Evolutionary conservation across 2,113 vertebrate species (phyloP).

Genomic region (Crotalus tigris): DNA sequence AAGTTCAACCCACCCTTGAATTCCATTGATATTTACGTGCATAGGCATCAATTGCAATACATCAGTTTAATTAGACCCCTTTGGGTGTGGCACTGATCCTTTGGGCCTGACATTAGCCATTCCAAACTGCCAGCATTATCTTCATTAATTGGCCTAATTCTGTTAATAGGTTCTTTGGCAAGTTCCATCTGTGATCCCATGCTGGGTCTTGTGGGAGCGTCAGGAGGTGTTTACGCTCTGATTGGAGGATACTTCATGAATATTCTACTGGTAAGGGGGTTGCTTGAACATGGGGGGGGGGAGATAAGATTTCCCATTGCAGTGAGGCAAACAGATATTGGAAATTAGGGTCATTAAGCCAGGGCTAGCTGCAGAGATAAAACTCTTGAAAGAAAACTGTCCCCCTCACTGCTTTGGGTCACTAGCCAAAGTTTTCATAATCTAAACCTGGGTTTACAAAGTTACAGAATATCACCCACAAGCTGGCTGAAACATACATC

Average conservation of each 20-base stretch:
- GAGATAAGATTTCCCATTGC: neutral
- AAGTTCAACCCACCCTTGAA: neutral
- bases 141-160: neutral
- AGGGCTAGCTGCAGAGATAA: neutral
- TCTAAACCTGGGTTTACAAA: neutral
- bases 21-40: neutral
- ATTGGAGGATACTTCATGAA: conserved; percentile 92
- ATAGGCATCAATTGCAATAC: neutral
- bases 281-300: too few species aligned
- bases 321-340: neutral
- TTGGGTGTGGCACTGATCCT: neutral
- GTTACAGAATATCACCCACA: neutral
- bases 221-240: conserved; percentile 88
- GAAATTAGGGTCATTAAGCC: neutral
- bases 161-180: conserved; percentile 79
- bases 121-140: neutral
- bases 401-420: neutral
- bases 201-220: conserved; percentile 84
- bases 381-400: neutral
- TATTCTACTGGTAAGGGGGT: conserved; percentile 80
- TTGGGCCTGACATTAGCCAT: neutral
- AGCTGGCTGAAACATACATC: neutral
- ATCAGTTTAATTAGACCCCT: neutral
- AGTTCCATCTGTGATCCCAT: conserved; percentile 89
- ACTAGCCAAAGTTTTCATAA: neutral